Percentiles rank a stretch among this genome's conserved stretches.
Evolutionary conservation across 2,888 invertebrate genomes (phyloP).

Genomic region (Crocallis elinguaria): DNA sequence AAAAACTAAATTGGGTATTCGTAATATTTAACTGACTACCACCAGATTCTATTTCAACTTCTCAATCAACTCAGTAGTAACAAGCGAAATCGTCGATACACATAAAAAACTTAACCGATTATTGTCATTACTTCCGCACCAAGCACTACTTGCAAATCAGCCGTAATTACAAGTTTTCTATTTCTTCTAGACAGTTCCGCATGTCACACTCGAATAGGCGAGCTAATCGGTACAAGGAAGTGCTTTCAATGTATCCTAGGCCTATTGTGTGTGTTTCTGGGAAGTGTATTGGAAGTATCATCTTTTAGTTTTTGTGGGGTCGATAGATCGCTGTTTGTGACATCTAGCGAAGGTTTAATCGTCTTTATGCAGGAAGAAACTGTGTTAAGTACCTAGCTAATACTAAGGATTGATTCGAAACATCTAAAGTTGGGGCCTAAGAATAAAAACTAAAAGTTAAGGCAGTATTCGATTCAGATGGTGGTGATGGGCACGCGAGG

Average conservation of each 20-base stretch:
- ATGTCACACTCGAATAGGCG: slow-evolving; percentile 13
- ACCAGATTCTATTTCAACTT: neutral
- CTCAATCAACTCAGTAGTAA: neutral
- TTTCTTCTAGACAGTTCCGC: slow-evolving; percentile 20
- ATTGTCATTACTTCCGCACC: slow-evolving; percentile 7
- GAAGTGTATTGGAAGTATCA: slow-evolving; percentile 24
- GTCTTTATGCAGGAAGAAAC: no score
- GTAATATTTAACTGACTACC: no score
- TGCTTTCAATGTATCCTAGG: slow-evolving; percentile 15
- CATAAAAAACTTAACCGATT: neutral
- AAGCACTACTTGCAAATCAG: slow-evolving; percentile 11
- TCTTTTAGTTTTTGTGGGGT: slow-evolving; percentile 21
- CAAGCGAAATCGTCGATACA: neutral
- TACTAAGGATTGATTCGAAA: no score
- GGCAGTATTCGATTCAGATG: no score
- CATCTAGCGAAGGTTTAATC: neutral
- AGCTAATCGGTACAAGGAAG: slow-evolving; percentile 14
- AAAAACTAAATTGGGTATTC: no score
- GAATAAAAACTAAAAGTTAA: no score
- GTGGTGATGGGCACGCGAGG: no score
- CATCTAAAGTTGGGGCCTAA: no score
- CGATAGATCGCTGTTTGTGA: slow-evolving; percentile 8
- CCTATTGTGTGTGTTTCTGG: slow-evolving; percentile 33
- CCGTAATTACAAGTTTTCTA: slow-evolving; percentile 17
- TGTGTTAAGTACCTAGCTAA: no score